Evolutionary conservation across 1,140 invertebrate genomes (phyloP).

Genomic region (Hylaeus anthracinus): DNA sequence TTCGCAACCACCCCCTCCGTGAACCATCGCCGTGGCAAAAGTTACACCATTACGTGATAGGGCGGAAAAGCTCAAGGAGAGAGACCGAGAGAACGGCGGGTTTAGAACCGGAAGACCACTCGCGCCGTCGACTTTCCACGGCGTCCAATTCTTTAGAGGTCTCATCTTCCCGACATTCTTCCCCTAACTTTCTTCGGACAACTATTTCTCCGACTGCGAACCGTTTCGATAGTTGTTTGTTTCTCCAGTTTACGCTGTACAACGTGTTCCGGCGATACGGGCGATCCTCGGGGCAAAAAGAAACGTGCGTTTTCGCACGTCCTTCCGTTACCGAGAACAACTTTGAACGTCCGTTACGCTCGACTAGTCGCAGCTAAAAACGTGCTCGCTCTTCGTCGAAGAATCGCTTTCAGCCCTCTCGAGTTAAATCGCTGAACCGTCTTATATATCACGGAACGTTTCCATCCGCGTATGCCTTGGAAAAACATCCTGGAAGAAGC

Average conservation of each 20-base stretch:
- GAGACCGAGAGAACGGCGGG: not conserved
- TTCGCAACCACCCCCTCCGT: not conserved
- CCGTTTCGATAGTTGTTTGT: not conserved
- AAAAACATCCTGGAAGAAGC: not conserved
- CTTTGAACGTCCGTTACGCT: too few species aligned
- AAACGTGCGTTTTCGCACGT: too few species aligned
- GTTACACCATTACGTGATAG: slow-evolving; percentile 76
- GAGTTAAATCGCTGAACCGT: too few species aligned
- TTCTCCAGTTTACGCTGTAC: not conserved
- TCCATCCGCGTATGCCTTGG: not conserved
- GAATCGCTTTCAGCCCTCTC: too few species aligned
- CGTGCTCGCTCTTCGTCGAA: too few species aligned
- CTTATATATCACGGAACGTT: not conserved
- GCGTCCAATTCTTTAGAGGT: slow-evolving; percentile 23
- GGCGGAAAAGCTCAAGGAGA: slow-evolving; percentile 60
- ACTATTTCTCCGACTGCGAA: not conserved
- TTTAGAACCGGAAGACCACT: not conserved
- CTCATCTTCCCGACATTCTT: slow-evolving; percentile 28
- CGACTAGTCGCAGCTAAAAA: too few species aligned
- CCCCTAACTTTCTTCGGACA: slow-evolving; percentile 13
- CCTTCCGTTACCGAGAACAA: too few species aligned
- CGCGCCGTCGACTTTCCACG: not conserved
- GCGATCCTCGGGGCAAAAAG: too few species aligned
- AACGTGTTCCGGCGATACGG: not conserved
- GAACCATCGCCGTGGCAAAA: slow-evolving; percentile 62